Evolutionary conservation across 1,140 invertebrate species (phyloP).

Genomic region (Anastrepha obliqua): DNA sequence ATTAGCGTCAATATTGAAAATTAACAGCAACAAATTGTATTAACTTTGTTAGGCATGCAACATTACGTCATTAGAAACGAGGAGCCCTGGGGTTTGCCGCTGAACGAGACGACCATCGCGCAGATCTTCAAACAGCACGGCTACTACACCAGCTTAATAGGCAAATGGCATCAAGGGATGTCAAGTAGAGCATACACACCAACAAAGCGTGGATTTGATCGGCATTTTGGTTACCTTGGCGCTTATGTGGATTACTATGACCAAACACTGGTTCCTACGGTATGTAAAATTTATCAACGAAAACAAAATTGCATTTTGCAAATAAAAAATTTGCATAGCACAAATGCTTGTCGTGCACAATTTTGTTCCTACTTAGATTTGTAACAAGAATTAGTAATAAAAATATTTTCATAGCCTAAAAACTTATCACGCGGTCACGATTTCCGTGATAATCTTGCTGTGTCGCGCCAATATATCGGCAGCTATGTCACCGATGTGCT

Average conservation of each 20-base stretch:
- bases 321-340: neutral
- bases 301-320: neutral
- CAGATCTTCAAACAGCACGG: constrained; percentile 84
- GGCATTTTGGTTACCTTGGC: constrained; percentile 88
- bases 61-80: constrained; percentile 84
- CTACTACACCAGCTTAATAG: constrained; percentile 88
- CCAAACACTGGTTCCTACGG: constrained; percentile 79
- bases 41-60: constrained; percentile 81
- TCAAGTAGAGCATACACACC: constrained; percentile 84
- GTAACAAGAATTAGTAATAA: neutral
- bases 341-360: no score
- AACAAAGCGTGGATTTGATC: constrained; percentile 85
- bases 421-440: constrained; percentile 80
- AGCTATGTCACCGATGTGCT: constrained; percentile 87
- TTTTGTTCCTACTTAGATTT: no score
- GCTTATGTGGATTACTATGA: constrained; percentile 90
- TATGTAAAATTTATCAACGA: constrained; percentile 65
- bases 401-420: constrained; percentile 43
- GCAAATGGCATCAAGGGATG: constrained; percentile 93
- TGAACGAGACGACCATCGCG: constrained; percentile 84
- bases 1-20: no score
- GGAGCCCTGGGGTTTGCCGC: constrained; percentile 84
- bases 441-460: constrained; percentile 80
- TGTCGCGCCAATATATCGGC: constrained; percentile 78
- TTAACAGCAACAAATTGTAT: neutral